Evolutionary conservation across 2,888 invertebrate genomes (phyloP).

Genomic region (Tachina grossa): DNA sequence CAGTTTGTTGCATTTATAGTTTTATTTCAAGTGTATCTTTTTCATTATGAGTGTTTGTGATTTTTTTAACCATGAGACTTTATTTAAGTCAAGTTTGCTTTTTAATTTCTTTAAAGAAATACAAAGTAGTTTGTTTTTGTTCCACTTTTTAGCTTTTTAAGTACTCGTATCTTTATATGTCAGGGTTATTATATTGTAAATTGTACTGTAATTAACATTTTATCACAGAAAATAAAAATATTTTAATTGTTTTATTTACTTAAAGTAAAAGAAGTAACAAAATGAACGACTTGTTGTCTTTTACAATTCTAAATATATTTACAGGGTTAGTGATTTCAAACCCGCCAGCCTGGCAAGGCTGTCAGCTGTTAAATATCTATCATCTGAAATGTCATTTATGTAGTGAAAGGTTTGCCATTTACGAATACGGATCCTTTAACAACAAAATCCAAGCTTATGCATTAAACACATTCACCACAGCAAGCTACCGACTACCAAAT

Average conservation of each 20-base stretch:
- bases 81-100: slow-evolving; percentile 9
- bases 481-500: too few relatives aligned
- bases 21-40: background rate
- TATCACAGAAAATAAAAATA: background rate
- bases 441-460: too few relatives aligned
- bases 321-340: too few relatives aligned
- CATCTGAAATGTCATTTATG: too few relatives aligned
- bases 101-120: background rate
- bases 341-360: too few relatives aligned
- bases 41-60: background rate
- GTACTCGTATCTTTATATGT: slow-evolving; percentile 9
- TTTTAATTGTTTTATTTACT: background rate
- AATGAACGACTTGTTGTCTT: background rate
- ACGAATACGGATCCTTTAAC: too few relatives aligned
- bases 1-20: background rate
- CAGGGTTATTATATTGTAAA: slow-evolving; percentile 16
- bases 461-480: too few relatives aligned
- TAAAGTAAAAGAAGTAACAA: background rate
- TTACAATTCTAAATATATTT: too few relatives aligned
- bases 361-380: too few relatives aligned
- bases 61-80: background rate
- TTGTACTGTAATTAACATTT: background rate
- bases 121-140: background rate
- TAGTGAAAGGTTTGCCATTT: too few relatives aligned
- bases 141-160: too few relatives aligned